Evolutionary conservation across 2,797 vertebrate genomes (phyloP).

Genomic region (Diplodus puntazzo): DNA sequence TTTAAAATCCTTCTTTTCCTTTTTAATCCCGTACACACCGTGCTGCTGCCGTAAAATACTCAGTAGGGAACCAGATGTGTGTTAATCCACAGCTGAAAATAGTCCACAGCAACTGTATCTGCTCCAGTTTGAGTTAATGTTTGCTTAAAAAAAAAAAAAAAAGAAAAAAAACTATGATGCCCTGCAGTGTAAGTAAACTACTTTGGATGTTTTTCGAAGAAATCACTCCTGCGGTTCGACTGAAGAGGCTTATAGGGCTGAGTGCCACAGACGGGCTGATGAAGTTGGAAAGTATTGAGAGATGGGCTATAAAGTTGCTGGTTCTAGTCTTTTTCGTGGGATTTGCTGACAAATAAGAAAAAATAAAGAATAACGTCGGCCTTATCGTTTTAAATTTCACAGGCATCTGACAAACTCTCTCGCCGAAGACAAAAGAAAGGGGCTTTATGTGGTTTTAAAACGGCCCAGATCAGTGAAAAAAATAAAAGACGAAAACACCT

Average conservation of each 20-base stretch:
- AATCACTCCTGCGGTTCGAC: not conserved
- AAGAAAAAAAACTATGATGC: not conserved
- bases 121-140: not conserved
- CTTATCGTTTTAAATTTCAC: not conserved
- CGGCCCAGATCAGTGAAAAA: constrained; percentile 6
- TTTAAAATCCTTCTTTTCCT: not conserved
- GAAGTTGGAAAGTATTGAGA: not conserved
- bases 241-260: not conserved
- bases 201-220: not conserved
- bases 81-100: not conserved
- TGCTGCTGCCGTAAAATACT: not conserved
- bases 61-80: not conserved
- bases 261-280: not conserved
- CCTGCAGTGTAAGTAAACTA: not conserved
- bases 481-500: constrained; percentile 7
- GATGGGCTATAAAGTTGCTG: not conserved
- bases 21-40: not conserved
- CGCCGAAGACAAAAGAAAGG: constrained; percentile 11
- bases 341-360: constrained; percentile 1
- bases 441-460: constrained; percentile 22
- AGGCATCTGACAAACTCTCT: not conserved
- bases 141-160: not conserved
- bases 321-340: not conserved
- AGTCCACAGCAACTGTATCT: not conserved
- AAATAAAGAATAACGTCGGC: not conserved